A percentile compares a stretch with the other conserved stretches of the same genome.
Conservation (phyloP, 2,888 invertebrate species). For the Phortica okadai region DNA sequence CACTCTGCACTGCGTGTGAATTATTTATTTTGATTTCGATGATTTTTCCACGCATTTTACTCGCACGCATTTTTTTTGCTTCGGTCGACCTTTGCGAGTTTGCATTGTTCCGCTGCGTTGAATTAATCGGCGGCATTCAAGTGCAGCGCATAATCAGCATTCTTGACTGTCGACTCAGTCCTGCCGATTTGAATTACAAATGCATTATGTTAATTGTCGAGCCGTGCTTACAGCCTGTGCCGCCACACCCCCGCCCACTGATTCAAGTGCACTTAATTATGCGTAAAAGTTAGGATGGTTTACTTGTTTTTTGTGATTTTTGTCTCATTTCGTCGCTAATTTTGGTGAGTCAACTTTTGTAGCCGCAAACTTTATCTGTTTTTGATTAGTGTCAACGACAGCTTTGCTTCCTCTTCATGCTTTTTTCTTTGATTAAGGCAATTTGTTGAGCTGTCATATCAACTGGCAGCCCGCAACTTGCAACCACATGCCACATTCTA, state of each 20-base stretch:
- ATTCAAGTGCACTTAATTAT: conserved; percentile 62
- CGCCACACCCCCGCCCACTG: conserved; percentile 29
- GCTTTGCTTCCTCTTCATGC: conserved; percentile 8
- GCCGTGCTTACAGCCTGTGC: background rate
- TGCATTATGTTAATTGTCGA: conserved; percentile 53
- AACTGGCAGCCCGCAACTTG: background rate
- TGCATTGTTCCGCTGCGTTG: conserved; percentile 46
- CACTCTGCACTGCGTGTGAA: conserved; percentile 2
- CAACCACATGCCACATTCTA: background rate
- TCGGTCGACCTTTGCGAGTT: background rate
- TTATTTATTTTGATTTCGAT: conserved; percentile 25
- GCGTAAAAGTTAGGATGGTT: conserved; percentile 51
- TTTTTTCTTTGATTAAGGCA: background rate
- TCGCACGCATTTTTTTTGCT: conserved; percentile 55
- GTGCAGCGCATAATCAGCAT: conserved; percentile 66
- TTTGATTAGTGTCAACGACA: conserved; percentile 62
- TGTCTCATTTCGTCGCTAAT: conserved; percentile 59
- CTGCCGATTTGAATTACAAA: conserved; percentile 26
- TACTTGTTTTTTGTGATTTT: conserved; percentile 49
- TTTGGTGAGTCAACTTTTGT: conserved; percentile 43
- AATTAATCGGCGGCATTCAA: conserved; percentile 73
- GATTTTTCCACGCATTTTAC: conserved; percentile 33
- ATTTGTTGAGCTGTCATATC: background rate
- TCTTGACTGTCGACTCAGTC: conserved; percentile 12
- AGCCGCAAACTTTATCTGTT: conserved; percentile 45